Base-by-base conservation (phyloP, 2,888 invertebrate genomes). In the Andrena chrysosceles region DNA sequence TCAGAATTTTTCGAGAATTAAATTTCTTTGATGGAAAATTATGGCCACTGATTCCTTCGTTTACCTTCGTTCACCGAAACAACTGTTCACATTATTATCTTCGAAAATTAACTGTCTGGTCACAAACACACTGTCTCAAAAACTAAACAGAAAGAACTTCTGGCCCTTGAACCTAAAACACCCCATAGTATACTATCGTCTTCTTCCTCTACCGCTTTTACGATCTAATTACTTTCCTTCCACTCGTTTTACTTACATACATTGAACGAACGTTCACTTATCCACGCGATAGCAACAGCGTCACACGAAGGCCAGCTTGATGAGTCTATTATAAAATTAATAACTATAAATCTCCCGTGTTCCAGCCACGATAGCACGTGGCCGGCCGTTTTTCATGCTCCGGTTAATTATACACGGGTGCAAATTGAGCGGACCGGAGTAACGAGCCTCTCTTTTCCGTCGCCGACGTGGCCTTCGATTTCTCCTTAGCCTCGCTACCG, bases 281-380 rank as follows among this genome's bases (percentile, higher is more conserved):
- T 52, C 60, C 63, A 67, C 67, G 64, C 67, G 66, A 73, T 59
- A 69, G 56, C 73, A 69, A 69, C 77, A 74, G 69, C 77, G 83
- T 73, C 73, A 60, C 75, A 56, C 76, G 73, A 73, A 13, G 60
- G 67, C 71, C 63, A 49, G 86, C 56, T 88, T 91, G 92, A 93
- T 92, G 90, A 91, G 91, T 92, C 91, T 91, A 92, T 93, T 93
- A 91, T 90, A 91, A 91, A 92, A 93, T 92, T 91, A 92, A 92
- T 93, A 92, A 92, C 91, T 91, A 91, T 93, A 92, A 92, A 93
- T 92, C 92, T 90, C 82, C 60, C 49, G 82, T 80, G 78, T 85
- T 80, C 74, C 71, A 74, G 79, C 84, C 84, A 89, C 90, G 90
- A 90, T 91, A 92, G 92, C 92, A 91, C 92, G 92, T 92, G 91